Evolutionary conservation across 2,113 vertebrate genomes (phyloP).

Genomic region (Pedionomus torquatus): DNA sequence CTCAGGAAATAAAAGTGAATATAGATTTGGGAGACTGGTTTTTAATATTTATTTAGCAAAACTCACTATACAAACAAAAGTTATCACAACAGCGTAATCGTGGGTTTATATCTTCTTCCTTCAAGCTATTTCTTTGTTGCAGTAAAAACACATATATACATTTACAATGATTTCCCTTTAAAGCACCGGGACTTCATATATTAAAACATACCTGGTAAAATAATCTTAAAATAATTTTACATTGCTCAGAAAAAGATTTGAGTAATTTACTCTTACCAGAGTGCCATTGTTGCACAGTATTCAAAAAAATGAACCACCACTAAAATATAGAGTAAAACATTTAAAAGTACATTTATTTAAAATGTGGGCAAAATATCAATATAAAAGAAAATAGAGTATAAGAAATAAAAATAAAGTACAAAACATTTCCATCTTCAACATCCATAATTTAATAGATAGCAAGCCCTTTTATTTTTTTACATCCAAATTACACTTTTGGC

Average conservation of each 20-base stretch:
- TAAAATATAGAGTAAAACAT: conserved; percentile 72
- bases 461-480: conserved; percentile 76
- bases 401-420: conserved; percentile 86
- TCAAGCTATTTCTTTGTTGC: neutral
- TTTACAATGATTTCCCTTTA: conserved; percentile 23
- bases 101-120: neutral
- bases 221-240: conserved; percentile 65
- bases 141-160: conserved; percentile 56
- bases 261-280: conserved; percentile 73
- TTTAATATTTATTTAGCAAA: conserved; percentile 69
- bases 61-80: conserved; percentile 63
- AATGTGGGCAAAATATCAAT: conserved; percentile 78
- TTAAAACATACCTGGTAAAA: conserved; percentile 65
- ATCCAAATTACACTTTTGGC: conserved; percentile 68
- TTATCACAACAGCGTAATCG: conserved; percentile 42
- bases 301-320: conserved; percentile 55
- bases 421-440: conserved; percentile 79
- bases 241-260: conserved; percentile 58
- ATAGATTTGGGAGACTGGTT: neutral
- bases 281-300: conserved; percentile 63
- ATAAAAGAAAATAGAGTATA: conserved; percentile 82
- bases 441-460: conserved; percentile 82
- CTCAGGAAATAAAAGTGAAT: conserved; percentile 38
- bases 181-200: conserved; percentile 51
- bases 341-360: conserved; percentile 85